A percentile compares a stretch with the other conserved stretches of the same genome.
Evolutionary conservation across 2,797 vertebrate genomes (phyloP).

Genomic region (Rhadinocentrus ornatus): DNA sequence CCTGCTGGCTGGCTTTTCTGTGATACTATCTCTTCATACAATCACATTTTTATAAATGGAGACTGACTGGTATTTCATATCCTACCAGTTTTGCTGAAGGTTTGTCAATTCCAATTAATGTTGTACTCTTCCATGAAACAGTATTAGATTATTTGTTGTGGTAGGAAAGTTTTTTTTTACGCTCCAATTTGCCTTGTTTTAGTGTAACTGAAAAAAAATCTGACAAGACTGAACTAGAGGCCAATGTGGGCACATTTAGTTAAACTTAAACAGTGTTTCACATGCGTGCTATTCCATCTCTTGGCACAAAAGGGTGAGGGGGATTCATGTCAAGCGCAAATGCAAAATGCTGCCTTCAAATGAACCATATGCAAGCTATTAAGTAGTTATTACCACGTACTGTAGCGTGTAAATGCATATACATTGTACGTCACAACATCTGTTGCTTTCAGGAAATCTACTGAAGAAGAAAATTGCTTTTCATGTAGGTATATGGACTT

Average conservation of each 20-base stretch:
- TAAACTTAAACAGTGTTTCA: constrained; percentile 35
- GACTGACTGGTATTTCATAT: constrained; percentile 60
- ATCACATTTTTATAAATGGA: constrained; percentile 75
- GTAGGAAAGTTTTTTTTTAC: not conserved
- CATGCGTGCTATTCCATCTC: constrained; percentile 24
- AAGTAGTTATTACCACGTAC: constrained; percentile 24
- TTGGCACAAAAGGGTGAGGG: constrained; percentile 9
- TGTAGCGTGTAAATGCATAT: constrained; percentile 9
- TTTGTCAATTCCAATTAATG: constrained; percentile 41
- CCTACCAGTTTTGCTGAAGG: constrained; percentile 37
- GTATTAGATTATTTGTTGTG: constrained; percentile 16
- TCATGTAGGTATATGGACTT: constrained; percentile 1
- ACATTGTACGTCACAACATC: not conserved
- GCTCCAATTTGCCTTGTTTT: not conserved
- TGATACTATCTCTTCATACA: constrained; percentile 78
- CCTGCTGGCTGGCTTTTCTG: constrained; percentile 72
- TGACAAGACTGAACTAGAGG: constrained; percentile 22
- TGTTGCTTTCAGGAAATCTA: constrained; percentile 11
- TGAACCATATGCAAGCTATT: constrained; percentile 31
- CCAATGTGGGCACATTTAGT: constrained; percentile 25
- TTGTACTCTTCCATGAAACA: constrained; percentile 33
- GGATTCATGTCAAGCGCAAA: constrained; percentile 14
- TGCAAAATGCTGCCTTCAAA: constrained; percentile 24
- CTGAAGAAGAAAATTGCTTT: constrained; percentile 2
- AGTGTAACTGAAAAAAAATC: constrained; percentile 5